Conservation (phyloP, 2,888 invertebrate genomes). For the Oscheius sp. region DNA sequence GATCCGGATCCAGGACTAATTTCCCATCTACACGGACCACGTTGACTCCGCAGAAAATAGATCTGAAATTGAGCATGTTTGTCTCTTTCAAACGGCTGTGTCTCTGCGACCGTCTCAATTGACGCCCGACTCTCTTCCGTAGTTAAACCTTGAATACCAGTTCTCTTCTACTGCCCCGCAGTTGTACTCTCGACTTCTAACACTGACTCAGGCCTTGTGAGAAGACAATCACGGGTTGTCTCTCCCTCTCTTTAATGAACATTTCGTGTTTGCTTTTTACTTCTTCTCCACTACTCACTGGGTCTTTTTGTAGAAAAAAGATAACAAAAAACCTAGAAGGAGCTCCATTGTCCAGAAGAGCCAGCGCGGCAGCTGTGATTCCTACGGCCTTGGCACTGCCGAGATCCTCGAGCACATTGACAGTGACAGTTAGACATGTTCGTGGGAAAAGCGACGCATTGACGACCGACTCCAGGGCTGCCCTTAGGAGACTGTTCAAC, state of each 20-base stretch:
- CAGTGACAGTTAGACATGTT: constrained; percentile 50
- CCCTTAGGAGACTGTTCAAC: constrained; percentile 38
- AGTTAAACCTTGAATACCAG: too few species aligned
- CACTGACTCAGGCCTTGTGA: too few species aligned
- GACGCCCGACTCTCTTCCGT: background rate
- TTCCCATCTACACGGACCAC: constrained; percentile 51
- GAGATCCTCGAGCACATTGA: constrained; percentile 54
- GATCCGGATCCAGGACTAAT: constrained; percentile 53
- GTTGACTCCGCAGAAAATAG: constrained; percentile 58
- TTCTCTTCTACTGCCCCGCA: too few species aligned
- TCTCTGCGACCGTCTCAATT: background rate
- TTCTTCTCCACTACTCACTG: too few species aligned
- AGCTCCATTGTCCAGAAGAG: constrained; percentile 54
- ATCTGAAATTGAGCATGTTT: constrained; percentile 33
- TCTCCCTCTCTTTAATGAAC: too few species aligned
- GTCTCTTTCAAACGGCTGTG: background rate
- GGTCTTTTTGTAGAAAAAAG: too few species aligned
- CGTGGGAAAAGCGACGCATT: constrained; percentile 55
- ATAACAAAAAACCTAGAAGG: constrained; percentile 41
- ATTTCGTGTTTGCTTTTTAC: too few species aligned
- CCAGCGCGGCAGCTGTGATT: constrained; percentile 52
- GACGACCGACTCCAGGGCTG: constrained; percentile 46
- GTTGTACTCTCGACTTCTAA: too few species aligned
- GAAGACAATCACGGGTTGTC: too few species aligned
- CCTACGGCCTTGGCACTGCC: constrained; percentile 56